Conservation (phyloP, 2,888 invertebrate species). For the Aphidoletes aphidimyza region DNA sequence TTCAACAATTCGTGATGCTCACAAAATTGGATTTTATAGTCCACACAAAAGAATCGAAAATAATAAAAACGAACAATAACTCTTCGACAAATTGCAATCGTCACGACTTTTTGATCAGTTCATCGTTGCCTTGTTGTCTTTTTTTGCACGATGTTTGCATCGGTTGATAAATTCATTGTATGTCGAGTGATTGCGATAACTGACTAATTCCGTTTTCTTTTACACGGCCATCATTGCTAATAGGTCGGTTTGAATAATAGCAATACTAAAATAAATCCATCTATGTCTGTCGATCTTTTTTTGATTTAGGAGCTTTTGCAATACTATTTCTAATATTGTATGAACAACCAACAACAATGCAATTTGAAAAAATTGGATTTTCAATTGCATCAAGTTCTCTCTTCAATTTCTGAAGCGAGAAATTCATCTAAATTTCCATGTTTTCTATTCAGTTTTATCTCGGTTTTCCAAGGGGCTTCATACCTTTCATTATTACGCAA, state of each 20-base stretch:
- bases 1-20: slow-evolving; percentile 16
- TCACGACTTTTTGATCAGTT: not conserved
- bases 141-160: not conserved
- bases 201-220: not conserved
- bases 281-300: slow-evolving; percentile 5
- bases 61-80: too few relatives aligned
- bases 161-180: not conserved
- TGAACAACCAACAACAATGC: not conserved
- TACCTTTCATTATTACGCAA: too few relatives aligned
- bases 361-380: too few relatives aligned
- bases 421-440: too few relatives aligned
- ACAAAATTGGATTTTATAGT: slow-evolving; percentile 1
- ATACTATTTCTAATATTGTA: too few relatives aligned
- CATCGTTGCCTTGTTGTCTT: not conserved
- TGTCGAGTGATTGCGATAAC: not conserved
- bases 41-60: not conserved
- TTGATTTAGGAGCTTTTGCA: not conserved
- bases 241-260: not conserved
- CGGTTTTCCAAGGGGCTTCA: too few relatives aligned
- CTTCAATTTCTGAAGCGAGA: not conserved
- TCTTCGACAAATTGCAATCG: slow-evolving; percentile 37
- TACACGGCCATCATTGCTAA: not conserved
- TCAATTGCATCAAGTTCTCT: slow-evolving; percentile 5
- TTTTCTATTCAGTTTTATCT: too few relatives aligned
- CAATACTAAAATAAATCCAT: not conserved